Base-by-base conservation (phyloP, 2,797 vertebrate species). In the Phaenicophaeus curvirostris region DNA sequence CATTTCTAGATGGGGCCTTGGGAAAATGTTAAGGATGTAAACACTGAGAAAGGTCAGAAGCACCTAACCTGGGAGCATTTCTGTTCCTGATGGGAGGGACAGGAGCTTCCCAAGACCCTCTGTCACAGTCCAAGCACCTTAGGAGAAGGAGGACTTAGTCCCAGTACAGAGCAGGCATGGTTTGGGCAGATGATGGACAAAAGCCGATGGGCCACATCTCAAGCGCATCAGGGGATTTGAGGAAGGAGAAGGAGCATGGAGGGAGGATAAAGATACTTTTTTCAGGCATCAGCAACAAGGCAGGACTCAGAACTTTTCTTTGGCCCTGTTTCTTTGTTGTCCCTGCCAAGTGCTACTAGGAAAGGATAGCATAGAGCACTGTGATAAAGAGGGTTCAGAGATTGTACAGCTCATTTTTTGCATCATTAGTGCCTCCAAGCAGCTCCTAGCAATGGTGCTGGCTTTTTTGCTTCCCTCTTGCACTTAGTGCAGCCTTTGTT, bases 341-440 rank as follows among this genome's bases (percentile, higher is more conserved):
- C 65, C 33, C 61, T 77, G 89, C 69, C 61, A 78, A 59, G 57
- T 53, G 39, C 73, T 74, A 80, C 27, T n/a, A 83, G 73, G 57
- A 78, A 84, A 88, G 58, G 61, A 48, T 77, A 74, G 57, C 3
- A 8, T 20, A 71, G 39, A 79, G n/a, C 18, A 6, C 39, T 46
- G 76, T 50, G 79, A 87, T 87, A 85, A 89, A 85, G 53, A 87
- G 55, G 31, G 35, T 80, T 19, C 68, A 63, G 87, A 91, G 88
- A 72, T 53, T 74, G 65, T 18, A 37, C 15, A 74, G 85, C 76
- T 85, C 14, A 23, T 90, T 72, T 94, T 76, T 63, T 4, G 27
- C 35, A 74, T 55, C 13, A 2, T 57, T 59, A 31, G 83, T 69
- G 30, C 76, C 83, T 76, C 77, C 84, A 76, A 46, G 67, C 63